These are phyloP conservation scores for Chelonia mydas DNA, from an alignment of 2,797 vertebrate species.

Conservation along the genomic window DNA sequence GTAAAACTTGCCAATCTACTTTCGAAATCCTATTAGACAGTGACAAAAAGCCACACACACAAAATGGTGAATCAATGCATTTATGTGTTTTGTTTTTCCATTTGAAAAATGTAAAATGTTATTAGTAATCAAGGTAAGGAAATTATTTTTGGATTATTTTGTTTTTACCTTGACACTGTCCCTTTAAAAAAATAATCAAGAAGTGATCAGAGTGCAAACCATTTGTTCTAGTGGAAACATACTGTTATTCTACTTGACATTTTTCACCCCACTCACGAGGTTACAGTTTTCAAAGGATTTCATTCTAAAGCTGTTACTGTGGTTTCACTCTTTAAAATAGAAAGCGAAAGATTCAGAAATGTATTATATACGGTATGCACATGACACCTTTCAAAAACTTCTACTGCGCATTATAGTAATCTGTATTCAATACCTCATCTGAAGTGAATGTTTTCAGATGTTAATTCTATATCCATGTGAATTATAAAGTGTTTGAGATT, in stretches of 20 bases:
- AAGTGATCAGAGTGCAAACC: constrained; percentile 20
- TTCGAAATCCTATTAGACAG: neutral
- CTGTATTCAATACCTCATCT: neutral
- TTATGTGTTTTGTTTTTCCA: neutral
- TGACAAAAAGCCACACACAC: neutral
- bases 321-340: constrained; percentile 26
- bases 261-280: constrained; percentile 26
- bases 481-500: constrained; percentile 28
- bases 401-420: constrained; percentile 5
- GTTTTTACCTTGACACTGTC: neutral
- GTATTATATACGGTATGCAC: constrained; percentile 5
- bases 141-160: neutral
- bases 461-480: constrained; percentile 16
- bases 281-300: constrained; percentile 27
- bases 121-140: neutral
- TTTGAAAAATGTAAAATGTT: neutral
- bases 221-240: constrained; percentile 8
- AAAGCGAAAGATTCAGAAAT: constrained; percentile 8
- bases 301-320: neutral
- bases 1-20: neutral
- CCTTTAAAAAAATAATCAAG: neutral
- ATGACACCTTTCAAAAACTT: constrained; percentile 31
- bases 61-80: neutral
- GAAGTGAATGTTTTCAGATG: constrained; percentile 37
- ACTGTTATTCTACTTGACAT: neutral